Evolutionary conservation across 2,797 vertebrate genomes (phyloP), one percentile per base, ranked within the genome.

Genomic region (Pogonophryne albipinna): DNA sequence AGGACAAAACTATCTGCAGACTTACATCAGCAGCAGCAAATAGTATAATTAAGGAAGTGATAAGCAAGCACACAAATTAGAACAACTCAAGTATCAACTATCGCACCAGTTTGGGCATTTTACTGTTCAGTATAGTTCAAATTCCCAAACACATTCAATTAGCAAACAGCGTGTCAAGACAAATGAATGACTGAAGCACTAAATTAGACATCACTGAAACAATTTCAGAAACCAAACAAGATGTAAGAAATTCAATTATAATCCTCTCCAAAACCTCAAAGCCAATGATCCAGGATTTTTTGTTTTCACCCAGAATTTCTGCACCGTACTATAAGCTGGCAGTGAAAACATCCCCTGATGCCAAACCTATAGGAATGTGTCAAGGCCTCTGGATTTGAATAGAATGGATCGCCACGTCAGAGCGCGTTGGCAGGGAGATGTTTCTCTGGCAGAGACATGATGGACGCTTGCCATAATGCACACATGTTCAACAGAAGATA

Each of bases 401-500:
- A 78, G 75, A 85, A 79, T 50, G 42, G 71, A 80, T 56, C 58
- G 75, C 80, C 79, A 85, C 75, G 74, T 90, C 85, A 85, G 65
- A 66, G 27, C 19, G 16, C 74, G 68, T 59, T 90, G 88, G 88
- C 91, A 90, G 74, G 41, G 64, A 57, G 76, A 82, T 41, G 68
- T 66, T 74, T 74, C 57, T 78, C 78, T 90, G 88, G 84, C 86
- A 89, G 73, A 61, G 69, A 53, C 73, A 9, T 12, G 73, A 80
- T 78, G 79, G 75, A 83, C 42, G 4, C 51, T 42, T 27, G 86
- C 85, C 83, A 85, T 46, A 44, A 67, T 12, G 66, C 79, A 82
- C 86, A 87, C 84, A 83, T 77, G 85, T 79, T 82, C 8, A 60
- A 42, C 86, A 84, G 85, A 86, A 78, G 78, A 71, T 64, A 58